Evolutionary conservation across 2,797 vertebrate species (phyloP).

Genomic region (Fringilla coelebs): DNA sequence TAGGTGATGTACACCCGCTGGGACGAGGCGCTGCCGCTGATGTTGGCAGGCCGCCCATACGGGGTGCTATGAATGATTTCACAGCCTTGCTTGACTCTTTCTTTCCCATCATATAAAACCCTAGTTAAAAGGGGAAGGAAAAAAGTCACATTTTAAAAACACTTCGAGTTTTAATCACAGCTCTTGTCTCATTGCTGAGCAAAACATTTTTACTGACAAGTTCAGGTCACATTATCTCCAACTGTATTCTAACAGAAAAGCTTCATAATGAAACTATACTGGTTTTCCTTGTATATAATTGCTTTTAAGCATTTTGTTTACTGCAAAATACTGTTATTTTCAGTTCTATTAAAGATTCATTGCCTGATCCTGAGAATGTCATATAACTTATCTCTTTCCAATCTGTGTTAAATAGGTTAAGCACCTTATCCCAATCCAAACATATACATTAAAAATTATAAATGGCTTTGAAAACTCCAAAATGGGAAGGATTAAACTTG

Average conservation of each 20-base stretch:
- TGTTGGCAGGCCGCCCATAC: constrained; percentile 91
- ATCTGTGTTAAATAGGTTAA: background rate
- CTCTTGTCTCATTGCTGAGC: background rate
- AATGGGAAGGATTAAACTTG: background rate
- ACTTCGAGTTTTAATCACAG: background rate
- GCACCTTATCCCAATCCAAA: background rate
- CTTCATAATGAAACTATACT: background rate
- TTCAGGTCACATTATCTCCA: background rate
- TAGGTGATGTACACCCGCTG: constrained; percentile 95
- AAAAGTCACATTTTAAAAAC: background rate
- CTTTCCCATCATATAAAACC: constrained; percentile 95
- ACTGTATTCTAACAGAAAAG: background rate
- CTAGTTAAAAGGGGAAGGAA: constrained; percentile 63
- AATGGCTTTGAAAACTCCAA: background rate
- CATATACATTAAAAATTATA: background rate
- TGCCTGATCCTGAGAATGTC: background rate
- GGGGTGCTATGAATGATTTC: constrained; percentile 95
- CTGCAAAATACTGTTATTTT: background rate
- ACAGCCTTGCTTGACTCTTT: constrained; percentile 94
- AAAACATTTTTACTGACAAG: background rate
- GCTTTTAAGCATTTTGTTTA: background rate
- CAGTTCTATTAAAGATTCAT: background rate
- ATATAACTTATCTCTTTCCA: background rate
- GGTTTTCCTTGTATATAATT: background rate
- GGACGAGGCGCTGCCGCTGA: constrained; percentile 89